phyloP scores from a whole-genome alignment of 2,888 invertebrate species.

The Clivina fossor region DNA sequence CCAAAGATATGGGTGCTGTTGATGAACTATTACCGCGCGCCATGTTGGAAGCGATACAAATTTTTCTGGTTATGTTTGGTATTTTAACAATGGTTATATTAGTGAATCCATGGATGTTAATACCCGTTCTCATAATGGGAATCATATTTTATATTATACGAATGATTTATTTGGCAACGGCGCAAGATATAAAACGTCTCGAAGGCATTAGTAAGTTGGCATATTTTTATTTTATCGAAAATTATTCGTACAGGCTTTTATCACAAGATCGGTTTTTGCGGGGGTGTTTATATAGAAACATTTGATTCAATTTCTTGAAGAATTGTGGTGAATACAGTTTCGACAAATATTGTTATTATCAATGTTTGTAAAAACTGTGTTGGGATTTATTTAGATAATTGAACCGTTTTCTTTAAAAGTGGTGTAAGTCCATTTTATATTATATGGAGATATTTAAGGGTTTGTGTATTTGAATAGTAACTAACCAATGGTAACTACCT shows the following conservation, averaged over 20 bases:
- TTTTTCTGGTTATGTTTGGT: conserved; percentile 70
- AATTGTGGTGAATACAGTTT: too few relatives aligned
- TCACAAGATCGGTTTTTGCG: too few relatives aligned
- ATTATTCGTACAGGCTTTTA: background rate
- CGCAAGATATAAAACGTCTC: conserved; percentile 71
- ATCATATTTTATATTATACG: conserved; percentile 66
- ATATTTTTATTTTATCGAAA: background rate
- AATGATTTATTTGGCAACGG: conserved; percentile 67
- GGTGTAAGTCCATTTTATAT: too few relatives aligned
- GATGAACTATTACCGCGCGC: conserved; percentile 72
- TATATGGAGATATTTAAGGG: too few relatives aligned
- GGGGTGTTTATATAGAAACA: too few relatives aligned
- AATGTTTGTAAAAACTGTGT: too few relatives aligned
- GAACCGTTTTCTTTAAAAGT: too few relatives aligned
- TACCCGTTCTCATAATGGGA: conserved; percentile 64
- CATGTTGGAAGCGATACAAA: conserved; percentile 64
- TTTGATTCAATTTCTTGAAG: too few relatives aligned
- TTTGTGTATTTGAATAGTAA: too few relatives aligned
- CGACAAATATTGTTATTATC: too few relatives aligned
- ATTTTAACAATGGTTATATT: conserved; percentile 72
- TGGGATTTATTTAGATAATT: too few relatives aligned
- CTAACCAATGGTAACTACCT: too few relatives aligned
- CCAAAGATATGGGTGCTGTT: conserved; percentile 80
- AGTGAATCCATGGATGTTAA: conserved; percentile 68
- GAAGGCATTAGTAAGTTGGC: conserved; percentile 58